Percentiles rank a stretch among this genome's conserved stretches.
These are phyloP conservation scores for Xenopus tropicalis DNA, from an alignment of 2,113 vertebrate species.

Conservation along the genomic window DNA sequence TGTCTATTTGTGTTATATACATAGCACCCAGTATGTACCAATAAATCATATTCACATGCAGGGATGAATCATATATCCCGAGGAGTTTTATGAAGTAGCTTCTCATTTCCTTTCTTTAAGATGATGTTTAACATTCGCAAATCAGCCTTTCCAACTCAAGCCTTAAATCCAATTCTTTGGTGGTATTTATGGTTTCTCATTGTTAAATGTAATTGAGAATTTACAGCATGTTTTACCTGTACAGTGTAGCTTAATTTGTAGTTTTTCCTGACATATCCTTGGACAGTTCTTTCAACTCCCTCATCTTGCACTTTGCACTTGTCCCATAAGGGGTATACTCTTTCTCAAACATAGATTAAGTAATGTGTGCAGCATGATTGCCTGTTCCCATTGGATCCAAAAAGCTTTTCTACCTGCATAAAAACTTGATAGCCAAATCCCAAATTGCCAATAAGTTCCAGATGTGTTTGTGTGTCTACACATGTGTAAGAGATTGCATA, in stretches of 20 bases:
- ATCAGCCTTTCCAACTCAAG: constrained; percentile 2
- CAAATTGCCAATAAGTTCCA: constrained; percentile 51
- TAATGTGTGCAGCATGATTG: constrained; percentile 52
- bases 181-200: constrained; percentile 21
- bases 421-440: constrained; percentile 46
- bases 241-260: constrained; percentile 27
- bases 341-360: constrained; percentile 65
- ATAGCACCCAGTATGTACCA: background rate
- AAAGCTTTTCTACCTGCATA: constrained; percentile 54
- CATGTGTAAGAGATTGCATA: constrained; percentile 26
- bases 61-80: constrained; percentile 1
- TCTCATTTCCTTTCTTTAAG: constrained; percentile 10
- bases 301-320: constrained; percentile 61
- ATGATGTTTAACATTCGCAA: constrained; percentile 24
- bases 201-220: constrained; percentile 28
- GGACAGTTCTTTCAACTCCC: constrained; percentile 65
- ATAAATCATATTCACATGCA: background rate
- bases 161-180: constrained; percentile 17
- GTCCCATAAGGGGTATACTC: constrained; percentile 63
- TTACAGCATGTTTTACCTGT: constrained; percentile 34
- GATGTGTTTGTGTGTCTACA: constrained; percentile 36
- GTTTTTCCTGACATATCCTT: constrained; percentile 60
- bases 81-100: constrained; percentile 11
- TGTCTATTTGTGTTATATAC: background rate
- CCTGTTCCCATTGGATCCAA: constrained; percentile 54